Conservation (phyloP, 2,797 vertebrate genomes). For the Thamnophis elegans region DNA sequence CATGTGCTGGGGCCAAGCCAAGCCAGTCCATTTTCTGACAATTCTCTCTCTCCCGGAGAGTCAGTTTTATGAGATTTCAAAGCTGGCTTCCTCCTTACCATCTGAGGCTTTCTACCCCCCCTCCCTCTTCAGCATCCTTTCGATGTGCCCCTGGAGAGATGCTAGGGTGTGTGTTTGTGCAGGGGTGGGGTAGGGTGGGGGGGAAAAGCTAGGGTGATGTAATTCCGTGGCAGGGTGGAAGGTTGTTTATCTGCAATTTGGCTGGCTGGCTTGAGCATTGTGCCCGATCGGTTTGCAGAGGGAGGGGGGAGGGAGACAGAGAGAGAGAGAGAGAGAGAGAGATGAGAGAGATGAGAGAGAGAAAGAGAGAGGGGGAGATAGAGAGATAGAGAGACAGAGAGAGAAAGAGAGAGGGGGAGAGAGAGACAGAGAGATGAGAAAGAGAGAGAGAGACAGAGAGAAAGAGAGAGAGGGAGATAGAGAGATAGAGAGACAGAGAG, state of each 20-base stretch:
- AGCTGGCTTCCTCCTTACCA: background rate
- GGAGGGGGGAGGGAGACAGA: background rate
- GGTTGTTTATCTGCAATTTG: background rate
- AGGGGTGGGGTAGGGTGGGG: background rate
- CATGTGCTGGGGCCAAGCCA: background rate
- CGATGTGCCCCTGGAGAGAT: slow-evolving; percentile 5
- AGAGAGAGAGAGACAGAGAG: no score
- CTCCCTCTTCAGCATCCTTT: background rate
- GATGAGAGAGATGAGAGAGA: no score
- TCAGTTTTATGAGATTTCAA: background rate
- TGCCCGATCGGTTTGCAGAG: background rate
- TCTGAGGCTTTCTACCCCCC: background rate
- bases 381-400: no score
- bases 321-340: no score
- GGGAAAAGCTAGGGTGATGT: slow-evolving; percentile 36
- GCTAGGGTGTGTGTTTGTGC: background rate
- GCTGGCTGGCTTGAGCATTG: background rate
- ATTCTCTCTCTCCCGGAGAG: background rate
- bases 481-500: no score
- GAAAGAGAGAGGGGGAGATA: no score
- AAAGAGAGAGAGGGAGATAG: background rate
- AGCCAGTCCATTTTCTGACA: background rate
- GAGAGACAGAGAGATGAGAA: no score
- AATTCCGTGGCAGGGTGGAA: slow-evolving; percentile 25
- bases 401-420: no score